Evolutionary conservation across 2,113 vertebrate species (phyloP).

Genomic region (Columba janthina): DNA sequence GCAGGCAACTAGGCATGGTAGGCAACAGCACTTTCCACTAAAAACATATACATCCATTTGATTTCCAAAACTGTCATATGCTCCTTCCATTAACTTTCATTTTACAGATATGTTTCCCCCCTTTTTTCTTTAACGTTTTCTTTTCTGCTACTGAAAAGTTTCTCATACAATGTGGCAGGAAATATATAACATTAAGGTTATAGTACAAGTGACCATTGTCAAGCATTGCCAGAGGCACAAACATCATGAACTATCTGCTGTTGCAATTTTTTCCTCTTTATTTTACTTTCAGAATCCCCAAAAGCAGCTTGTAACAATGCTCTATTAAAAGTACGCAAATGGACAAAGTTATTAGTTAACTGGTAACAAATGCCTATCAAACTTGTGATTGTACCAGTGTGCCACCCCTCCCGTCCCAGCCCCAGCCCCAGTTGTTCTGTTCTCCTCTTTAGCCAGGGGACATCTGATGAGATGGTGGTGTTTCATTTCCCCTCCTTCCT

Average conservation of each 20-base stretch:
- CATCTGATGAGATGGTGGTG: background rate
- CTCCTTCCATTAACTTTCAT: background rate
- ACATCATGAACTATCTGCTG: background rate
- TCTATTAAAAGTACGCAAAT: background rate
- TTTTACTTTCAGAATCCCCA: background rate
- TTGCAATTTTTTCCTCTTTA: background rate
- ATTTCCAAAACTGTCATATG: background rate
- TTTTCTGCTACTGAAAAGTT: background rate
- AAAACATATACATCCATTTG: fast-evolving
- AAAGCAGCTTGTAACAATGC: background rate
- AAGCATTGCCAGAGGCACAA: background rate
- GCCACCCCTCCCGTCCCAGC: background rate
- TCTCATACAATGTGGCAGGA: background rate
- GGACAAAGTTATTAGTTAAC: background rate
- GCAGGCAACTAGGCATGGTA: background rate
- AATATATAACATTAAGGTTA: fast-evolving
- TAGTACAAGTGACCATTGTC: background rate
- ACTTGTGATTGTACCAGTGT: background rate
- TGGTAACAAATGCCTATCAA: background rate
- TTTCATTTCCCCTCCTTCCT: constrained; percentile 37
- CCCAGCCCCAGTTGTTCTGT: background rate
- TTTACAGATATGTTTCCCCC: background rate
- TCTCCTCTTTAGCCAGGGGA: background rate
- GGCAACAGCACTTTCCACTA: background rate
- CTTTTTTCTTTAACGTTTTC: background rate